These are phyloP conservation scores for Nomia melanderi DNA, from an alignment of 1,140 invertebrate species.

Conservation along the genomic window DNA sequence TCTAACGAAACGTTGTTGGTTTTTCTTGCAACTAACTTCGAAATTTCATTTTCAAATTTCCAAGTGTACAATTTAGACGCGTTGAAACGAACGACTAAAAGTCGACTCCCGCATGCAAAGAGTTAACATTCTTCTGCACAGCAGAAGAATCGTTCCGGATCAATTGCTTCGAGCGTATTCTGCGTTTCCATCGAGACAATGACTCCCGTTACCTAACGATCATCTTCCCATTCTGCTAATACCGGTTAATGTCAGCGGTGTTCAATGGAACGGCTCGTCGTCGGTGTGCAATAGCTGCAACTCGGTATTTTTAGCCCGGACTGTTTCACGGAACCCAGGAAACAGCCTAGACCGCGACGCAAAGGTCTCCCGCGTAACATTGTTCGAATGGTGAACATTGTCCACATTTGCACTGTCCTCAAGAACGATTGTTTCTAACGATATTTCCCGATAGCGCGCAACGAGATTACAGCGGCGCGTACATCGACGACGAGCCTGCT, in stretches of 20 bases:
- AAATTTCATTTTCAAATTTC: no score
- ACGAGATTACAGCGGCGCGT: no score
- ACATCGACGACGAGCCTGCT: no score
- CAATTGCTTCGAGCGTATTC: not conserved
- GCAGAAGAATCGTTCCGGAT: not conserved
- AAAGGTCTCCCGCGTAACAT: not conserved
- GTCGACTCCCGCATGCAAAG: no score
- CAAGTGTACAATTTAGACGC: no score
- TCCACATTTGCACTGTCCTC: not conserved
- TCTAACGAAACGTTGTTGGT: no score
- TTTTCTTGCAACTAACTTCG: no score
- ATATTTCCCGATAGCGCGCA: no score
- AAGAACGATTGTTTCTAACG: no score
- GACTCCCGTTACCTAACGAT: not conserved
- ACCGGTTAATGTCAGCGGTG: not conserved
- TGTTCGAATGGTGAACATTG: not conserved
- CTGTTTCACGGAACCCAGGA: not conserved
- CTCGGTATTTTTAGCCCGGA: not conserved
- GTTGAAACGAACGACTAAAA: no score
- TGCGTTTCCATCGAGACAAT: not conserved
- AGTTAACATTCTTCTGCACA: not conserved
- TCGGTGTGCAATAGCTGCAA: not conserved
- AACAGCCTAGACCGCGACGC: not conserved
- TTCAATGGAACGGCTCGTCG: not conserved
- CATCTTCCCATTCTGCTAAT: not conserved